phyloP scores from a whole-genome alignment of 2,888 invertebrate genomes.

The Leptinotarsa juncta region DNA sequence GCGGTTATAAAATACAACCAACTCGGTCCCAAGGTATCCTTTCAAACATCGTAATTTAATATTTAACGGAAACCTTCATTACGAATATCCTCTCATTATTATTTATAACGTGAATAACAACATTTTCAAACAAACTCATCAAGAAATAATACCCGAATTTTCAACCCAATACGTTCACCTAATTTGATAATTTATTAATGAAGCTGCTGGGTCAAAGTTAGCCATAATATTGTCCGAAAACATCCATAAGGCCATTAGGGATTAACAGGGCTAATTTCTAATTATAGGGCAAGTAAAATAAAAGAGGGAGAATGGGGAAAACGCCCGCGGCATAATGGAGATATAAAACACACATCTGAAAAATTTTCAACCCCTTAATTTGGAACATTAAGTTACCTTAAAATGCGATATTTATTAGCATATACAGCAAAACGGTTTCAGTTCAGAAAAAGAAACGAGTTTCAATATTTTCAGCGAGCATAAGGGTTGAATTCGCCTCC shows the following conservation, averaged over 20 bases:
- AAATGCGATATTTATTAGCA: conserved; percentile 63
- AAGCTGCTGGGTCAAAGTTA: conserved; percentile 52
- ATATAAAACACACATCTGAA: conserved; percentile 56
- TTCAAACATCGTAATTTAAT: conserved; percentile 19
- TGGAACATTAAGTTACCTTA: conserved; percentile 63
- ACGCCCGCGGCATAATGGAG: conserved; percentile 47
- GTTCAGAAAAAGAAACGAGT: conserved; percentile 59
- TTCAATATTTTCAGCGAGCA: conserved; percentile 52
- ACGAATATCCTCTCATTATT: conserved; percentile 38
- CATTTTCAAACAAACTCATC: conserved; percentile 45
- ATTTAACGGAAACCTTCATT: conserved; percentile 22
- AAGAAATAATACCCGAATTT: conserved; percentile 45
- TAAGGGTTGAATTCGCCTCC: conserved; percentile 56
- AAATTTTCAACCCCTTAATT: conserved; percentile 62
- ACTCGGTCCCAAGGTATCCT: conserved; percentile 8
- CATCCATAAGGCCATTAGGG: conserved; percentile 59
- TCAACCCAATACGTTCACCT: conserved; percentile 40
- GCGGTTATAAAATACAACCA: neutral
- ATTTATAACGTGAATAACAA: conserved; percentile 33
- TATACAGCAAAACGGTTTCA: conserved; percentile 33
- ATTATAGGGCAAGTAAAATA: conserved; percentile 60
- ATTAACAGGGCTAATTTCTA: conserved; percentile 60
- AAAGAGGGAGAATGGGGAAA: conserved; percentile 51
- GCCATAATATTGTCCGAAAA: conserved; percentile 57
- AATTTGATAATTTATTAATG: conserved; percentile 56